A percentile compares a stretch with the other conserved stretches of the same genome.
Conservation (phyloP, 37 sponge, comb jelly and placozoan genomes). For the Lycopodina hypogea region DNA sequence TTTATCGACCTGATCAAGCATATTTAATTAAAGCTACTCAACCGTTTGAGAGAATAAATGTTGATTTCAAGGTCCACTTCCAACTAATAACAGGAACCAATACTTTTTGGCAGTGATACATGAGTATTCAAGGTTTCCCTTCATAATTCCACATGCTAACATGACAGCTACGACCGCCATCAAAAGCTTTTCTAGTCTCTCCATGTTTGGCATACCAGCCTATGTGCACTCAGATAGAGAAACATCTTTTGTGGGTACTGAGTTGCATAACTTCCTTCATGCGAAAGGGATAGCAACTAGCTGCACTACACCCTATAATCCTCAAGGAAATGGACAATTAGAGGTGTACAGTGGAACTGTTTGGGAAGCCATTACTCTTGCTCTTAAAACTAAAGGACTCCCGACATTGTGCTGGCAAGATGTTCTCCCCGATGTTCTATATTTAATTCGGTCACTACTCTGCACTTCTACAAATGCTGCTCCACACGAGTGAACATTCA, state of each 20-base stretch:
- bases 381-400: not conserved
- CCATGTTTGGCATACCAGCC: conserved; percentile 17
- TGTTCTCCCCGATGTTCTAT: conserved; percentile 7
- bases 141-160: not conserved
- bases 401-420: conserved; percentile 8
- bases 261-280: not conserved
- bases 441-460: conserved; percentile 8
- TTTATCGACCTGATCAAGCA: not conserved
- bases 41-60: conserved; percentile 12
- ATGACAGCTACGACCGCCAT: not conserved
- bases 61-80: conserved; percentile 20
- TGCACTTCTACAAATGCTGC: conserved; percentile 10
- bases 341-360: conserved; percentile 15
- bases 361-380: conserved; percentile 7
- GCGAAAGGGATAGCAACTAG: conserved; percentile 8
- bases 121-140: conserved; percentile 2
- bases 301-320: conserved; percentile 11
- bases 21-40: not conserved
- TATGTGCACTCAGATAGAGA: conserved; percentile 14
- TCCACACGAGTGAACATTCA: conserved; percentile 5
- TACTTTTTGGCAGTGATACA: conserved; percentile 1
- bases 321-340: conserved; percentile 2
- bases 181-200: conserved; percentile 1
- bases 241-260: conserved; percentile 6
- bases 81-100: conserved; percentile 6